These are phyloP conservation scores for Laticauda laticaudata DNA, from an alignment of 2,113 vertebrate genomes.

Conservation along the genomic window DNA sequence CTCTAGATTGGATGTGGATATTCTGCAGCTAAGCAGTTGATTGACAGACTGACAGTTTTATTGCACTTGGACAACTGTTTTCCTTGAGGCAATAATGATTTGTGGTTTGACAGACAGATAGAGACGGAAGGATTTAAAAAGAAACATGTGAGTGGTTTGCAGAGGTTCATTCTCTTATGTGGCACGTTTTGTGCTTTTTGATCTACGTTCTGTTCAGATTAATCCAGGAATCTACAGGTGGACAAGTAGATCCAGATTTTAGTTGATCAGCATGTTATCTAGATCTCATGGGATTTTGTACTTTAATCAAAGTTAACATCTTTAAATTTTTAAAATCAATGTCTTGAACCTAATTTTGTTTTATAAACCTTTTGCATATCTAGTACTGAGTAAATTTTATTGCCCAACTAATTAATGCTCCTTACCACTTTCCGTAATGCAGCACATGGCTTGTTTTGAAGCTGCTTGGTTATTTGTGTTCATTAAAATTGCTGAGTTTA, in stretches of 20 bases:
- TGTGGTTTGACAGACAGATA: background rate
- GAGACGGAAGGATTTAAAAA: background rate
- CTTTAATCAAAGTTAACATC: background rate
- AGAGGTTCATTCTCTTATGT: background rate
- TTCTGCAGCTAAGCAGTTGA: background rate
- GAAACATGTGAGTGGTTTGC: background rate
- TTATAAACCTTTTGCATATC: background rate
- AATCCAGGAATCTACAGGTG: background rate
- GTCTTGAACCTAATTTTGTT: conserved; percentile 8
- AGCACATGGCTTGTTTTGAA: conserved; percentile 27
- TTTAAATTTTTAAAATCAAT: background rate
- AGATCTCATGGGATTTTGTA: background rate
- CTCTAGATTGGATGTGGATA: background rate
- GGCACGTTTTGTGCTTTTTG: background rate
- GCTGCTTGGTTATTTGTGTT: conserved; percentile 56
- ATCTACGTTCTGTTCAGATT: background rate
- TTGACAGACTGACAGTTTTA: background rate
- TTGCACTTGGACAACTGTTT: background rate
- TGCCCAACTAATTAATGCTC: conserved; percentile 2
- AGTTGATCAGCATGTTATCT: background rate
- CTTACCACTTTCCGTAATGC: background rate
- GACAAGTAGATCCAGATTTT: background rate
- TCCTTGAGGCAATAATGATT: background rate
- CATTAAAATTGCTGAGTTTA: conserved; percentile 56
- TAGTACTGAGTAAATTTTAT: conserved; percentile 6